Evolutionary conservation across 2,888 invertebrate species (phyloP), one percentile per base, ranked within the genome.

Genomic region (Drosophila greeni): DNA sequence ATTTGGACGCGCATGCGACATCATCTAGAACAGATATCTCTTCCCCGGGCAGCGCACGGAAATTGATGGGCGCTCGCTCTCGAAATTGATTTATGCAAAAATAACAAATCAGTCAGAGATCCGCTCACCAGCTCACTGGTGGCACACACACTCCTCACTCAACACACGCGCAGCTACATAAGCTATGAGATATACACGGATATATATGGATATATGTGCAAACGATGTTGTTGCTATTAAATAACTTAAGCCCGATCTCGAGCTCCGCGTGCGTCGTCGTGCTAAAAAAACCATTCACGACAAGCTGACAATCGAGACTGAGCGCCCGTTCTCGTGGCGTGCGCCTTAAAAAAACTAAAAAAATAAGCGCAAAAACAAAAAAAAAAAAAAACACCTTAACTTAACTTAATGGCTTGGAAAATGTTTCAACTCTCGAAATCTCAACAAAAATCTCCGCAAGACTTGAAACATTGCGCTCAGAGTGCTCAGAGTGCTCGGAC

Each of bases 251-350:
- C 69, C 61, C 60, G 45, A 52, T 47, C 36, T 45, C 42, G 42
- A 40, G 48, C 67, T 49, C 18, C 42, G 39, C 31, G 45, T 36
- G 24, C 34, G 34, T 23, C 43, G 57, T 45, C 60, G 72, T 84
- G 79, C 79, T 79, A 84, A 79, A 84, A 84, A 82, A 84, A 86
- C 88, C 85, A 83, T 85, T 85, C 85, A 75, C 86, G 85, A 82
- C 86, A 84, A 87, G 85, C 85, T 85, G 83, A 85, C 85, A 86
- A 85, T 80, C 82, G 80, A 85, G 81, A 87, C 87, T 87, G 84
- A 87, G 84, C 45, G 45, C 29, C 84, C 77, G 75, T 79, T 75
- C 77, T 85, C 83, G 84, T 47, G 45, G 70, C 81, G 84, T 82
- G 80, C 82, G 82, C 86, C 78, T 80, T 86, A 83, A 81, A 84